These are phyloP conservation scores for Hiodon tergisus DNA, from an alignment of 2,113 vertebrate species.

Conservation along the genomic window DNA sequence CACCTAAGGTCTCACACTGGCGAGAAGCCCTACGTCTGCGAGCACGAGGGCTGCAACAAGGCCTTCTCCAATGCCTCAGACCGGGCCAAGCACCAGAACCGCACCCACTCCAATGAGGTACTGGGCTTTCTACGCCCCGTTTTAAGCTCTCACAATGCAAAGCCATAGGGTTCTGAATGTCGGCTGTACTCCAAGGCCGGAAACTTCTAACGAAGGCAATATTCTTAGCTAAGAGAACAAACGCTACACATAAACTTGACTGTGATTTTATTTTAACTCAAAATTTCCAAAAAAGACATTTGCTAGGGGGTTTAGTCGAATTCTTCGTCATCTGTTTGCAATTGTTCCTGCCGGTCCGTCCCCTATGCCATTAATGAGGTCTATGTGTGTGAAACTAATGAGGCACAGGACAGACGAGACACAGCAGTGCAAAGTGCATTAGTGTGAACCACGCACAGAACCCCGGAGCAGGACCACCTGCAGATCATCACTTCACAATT, in stretches of 20 bases:
- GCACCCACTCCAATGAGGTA: slow-evolving; percentile 98
- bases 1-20: slow-evolving; percentile 97
- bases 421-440: not conserved
- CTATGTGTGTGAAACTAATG: not conserved
- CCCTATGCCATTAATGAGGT: slow-evolving; percentile 5
- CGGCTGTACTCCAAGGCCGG: no score
- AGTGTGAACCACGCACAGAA: slow-evolving; percentile 6
- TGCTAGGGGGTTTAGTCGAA: no score
- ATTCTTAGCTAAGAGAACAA: no score
- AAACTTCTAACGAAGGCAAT: no score
- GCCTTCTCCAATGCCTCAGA: slow-evolving; percentile 98
- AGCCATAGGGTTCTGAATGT: no score
- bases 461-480: slow-evolving; percentile 14
- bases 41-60: slow-evolving; percentile 97
- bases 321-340: no score
- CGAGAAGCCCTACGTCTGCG: slow-evolving; percentile 95
- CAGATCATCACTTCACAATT: not conserved
- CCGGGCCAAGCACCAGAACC: slow-evolving; percentile 97
- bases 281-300: no score
- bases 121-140: not conserved
- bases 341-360: no score
- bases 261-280: no score
- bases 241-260: no score
- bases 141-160: no score
- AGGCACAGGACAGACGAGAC: not conserved